phyloP scores from a whole-genome alignment of 2,888 invertebrate species.

The Chrysolina americana region DNA sequence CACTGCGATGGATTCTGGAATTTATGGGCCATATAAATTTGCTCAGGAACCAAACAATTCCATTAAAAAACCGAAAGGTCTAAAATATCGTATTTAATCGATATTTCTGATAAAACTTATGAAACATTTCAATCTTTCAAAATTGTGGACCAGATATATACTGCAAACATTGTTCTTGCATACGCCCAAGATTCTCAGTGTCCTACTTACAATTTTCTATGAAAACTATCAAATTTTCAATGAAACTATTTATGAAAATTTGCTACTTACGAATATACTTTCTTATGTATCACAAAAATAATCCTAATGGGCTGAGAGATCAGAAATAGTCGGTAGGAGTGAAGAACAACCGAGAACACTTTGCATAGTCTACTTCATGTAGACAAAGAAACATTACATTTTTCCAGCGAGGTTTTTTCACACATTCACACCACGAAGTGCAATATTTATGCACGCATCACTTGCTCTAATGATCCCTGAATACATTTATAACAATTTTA shows the following conservation, averaged over 20 bases:
- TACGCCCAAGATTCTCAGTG: constrained; percentile 66
- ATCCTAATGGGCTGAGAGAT: constrained; percentile 48
- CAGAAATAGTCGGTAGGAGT: constrained; percentile 55
- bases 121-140: constrained; percentile 66
- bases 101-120: constrained; percentile 66
- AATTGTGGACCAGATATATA: constrained; percentile 65
- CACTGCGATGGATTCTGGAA: constrained; percentile 43
- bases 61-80: constrained; percentile 46
- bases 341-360: constrained; percentile 60
- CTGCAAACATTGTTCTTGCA: constrained; percentile 64
- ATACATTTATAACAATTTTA: constrained; percentile 53
- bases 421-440: constrained; percentile 54
- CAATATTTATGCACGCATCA: constrained; percentile 47
- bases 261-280: constrained; percentile 55
- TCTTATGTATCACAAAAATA: constrained; percentile 51
- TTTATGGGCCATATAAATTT: constrained; percentile 46
- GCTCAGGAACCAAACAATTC: constrained; percentile 36
- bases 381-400: constrained; percentile 69
- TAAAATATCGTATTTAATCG: constrained; percentile 55
- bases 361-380: constrained; percentile 62
- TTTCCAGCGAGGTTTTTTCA: constrained; percentile 62
- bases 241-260: constrained; percentile 40
- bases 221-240: constrained; percentile 53
- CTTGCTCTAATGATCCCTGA: constrained; percentile 48
- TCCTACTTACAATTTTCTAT: constrained; percentile 65